These are phyloP conservation scores for Tryphoninae sp. DNA, from an alignment of 2,888 invertebrate genomes.

Conservation along the genomic window DNA sequence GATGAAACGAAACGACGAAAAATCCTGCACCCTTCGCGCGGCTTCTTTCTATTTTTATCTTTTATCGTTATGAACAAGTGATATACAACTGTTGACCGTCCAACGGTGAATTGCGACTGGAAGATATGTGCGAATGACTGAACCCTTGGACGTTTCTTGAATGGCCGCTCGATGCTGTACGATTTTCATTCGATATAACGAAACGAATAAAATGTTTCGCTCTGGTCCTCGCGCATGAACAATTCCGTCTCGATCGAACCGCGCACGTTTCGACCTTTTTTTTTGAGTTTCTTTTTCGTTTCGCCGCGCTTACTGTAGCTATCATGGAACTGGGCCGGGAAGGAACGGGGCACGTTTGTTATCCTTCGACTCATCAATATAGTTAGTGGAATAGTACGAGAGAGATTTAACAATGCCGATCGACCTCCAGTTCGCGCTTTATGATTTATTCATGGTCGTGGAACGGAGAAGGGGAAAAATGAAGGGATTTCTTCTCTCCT, in stretches of 20 bases:
- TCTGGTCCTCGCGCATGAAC: neutral
- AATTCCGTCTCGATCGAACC: slow-evolving; percentile 32
- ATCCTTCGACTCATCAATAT: neutral
- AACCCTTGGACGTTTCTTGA: neutral
- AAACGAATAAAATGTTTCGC: neutral
- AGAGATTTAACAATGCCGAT: slow-evolving; percentile 57
- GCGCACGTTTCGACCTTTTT: slow-evolving; percentile 22
- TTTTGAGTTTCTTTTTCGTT: neutral
- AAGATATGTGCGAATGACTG: neutral
- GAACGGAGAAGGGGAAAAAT: slow-evolving; percentile 17
- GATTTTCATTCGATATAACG: neutral
- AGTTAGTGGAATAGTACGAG: slow-evolving; percentile 19
- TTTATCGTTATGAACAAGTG: neutral
- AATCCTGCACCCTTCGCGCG: slow-evolving; percentile 17
- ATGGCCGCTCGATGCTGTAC: neutral
- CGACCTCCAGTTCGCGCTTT: slow-evolving; percentile 16
- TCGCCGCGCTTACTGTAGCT: neutral
- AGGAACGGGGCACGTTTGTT: slow-evolving; percentile 27
- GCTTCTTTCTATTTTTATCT: slow-evolving; percentile 13
- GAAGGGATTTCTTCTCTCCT: slow-evolving; percentile 16
- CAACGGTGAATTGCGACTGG: neutral
- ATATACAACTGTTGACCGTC: neutral
- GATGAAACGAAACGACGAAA: neutral
- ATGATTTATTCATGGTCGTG: slow-evolving; percentile 53
- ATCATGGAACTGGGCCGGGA: slow-evolving; percentile 2